Evolutionary conservation across 1,140 invertebrate genomes (phyloP), one percentile per base, ranked within the genome.

Genomic region (Drosophila leontia): DNA sequence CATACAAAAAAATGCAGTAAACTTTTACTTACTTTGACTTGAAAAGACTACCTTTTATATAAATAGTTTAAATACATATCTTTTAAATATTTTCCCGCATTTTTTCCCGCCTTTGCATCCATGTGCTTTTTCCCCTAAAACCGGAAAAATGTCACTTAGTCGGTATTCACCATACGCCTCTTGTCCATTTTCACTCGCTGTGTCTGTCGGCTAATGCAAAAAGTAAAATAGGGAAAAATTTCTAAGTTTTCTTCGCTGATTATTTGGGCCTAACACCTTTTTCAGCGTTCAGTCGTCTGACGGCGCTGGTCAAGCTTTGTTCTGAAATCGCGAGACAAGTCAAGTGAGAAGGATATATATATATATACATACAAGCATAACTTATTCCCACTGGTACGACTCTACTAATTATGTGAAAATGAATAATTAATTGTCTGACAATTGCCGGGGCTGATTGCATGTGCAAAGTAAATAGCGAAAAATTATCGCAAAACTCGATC

Each of bases 221-320:
- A 69, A 87, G 68, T 34, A 67, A 74, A 80, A 50, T 23, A 81
- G 67, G 51, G 56, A 60, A 79, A 74, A 90, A 90, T 91, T 90
- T 90, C 78, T 90, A 90, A 59, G 85, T 85, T 90, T 90, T 90
- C 85, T 90, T 90, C 68, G 61, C 51, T 58, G 75, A 90, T 90
- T 90, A 90, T 88, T 90, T 76, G 58, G 64, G 62, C 67, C 63
- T 71, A 42, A 44, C 69, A 58, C 64, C 63, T 50, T 47, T 47
- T 65, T 50, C 32, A 39, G 42, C 50, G 35, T 77, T 90, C 78
- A 90, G 85, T 90, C 81, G 78, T 61, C 44, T 67, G 65, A 29
- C 53, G 85, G 67, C 78, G 60, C 61, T 85, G 51, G 70, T 74
- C 71, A 69, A 50, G 70, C 69, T 80, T 76, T 77, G 85, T 90